Conservation (phyloP, 2,797 vertebrate genomes). For the Rousettus madagascariensis region DNA sequence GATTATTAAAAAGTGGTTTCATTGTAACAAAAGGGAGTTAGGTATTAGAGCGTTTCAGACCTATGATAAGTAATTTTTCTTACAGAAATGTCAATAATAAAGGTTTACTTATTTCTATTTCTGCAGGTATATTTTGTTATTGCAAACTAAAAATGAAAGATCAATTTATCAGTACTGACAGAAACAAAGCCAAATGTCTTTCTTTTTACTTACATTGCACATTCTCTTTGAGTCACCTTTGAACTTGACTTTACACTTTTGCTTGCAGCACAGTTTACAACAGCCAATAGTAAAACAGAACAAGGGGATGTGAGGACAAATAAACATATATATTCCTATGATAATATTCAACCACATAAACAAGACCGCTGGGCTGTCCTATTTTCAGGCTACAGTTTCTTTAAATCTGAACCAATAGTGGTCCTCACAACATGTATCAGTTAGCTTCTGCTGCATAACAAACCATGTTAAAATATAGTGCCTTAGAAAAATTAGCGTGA, state of each 20-base stretch:
- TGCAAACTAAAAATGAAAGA: slow-evolving; percentile 50
- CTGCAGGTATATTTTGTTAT: slow-evolving; percentile 31
- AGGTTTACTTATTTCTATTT: slow-evolving; percentile 58
- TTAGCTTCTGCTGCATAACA: background rate
- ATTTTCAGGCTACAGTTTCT: background rate
- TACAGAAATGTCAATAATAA: slow-evolving; percentile 37
- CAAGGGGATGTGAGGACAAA: background rate
- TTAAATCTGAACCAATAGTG: background rate
- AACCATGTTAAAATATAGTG: background rate
- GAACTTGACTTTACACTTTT: slow-evolving; percentile 22
- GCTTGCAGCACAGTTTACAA: background rate
- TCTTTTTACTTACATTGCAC: background rate
- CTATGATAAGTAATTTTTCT: background rate
- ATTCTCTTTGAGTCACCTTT: background rate
- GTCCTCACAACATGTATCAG: background rate
- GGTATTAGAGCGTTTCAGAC: background rate
- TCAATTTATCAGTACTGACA: slow-evolving; percentile 1
- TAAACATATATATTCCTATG: background rate
- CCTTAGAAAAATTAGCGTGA: background rate
- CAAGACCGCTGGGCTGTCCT: background rate
- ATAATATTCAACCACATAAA: background rate
- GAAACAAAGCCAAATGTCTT: slow-evolving; percentile 25
- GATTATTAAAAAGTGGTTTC: background rate
- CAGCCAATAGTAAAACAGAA: background rate
- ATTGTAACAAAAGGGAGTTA: background rate